Base-by-base conservation (phyloP, 2,797 vertebrate species). In the Microchirus variegatus region DNA sequence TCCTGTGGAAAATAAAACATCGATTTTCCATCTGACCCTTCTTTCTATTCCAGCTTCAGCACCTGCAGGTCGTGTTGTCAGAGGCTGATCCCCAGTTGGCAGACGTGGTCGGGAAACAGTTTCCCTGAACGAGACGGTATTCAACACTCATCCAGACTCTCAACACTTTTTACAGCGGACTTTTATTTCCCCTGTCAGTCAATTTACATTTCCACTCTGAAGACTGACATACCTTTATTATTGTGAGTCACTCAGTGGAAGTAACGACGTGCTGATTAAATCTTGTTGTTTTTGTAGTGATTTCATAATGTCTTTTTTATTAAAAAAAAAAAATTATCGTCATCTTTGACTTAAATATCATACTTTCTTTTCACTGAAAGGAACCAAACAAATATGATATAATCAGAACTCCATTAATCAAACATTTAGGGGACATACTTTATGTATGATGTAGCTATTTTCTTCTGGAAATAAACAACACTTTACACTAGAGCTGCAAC, bases 81-180 rank as follows among this genome's bases (percentile, higher is more conserved):
- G 93, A 96, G 66, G 85, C 93, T 77, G 93, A 97, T 85, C 92
- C 93, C 55, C 82, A 85, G 2, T 81, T 97, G 83, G 95, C 95
- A 81, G 92, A 91, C 52, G 72, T 82, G 55, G 78, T 98, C 74
- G 91, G 90, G 62, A 92, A 92, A 73, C 75, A 13, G 79, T 80
- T 89, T 22, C 87, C 88, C 88, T 63, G 70, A 72, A 43, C 90
- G 79, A 90, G 75, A 38, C 5, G 12, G 35, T 51, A 63, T 66
- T 68, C 55, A 63, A 63, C 61, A 54, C 63, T 76, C 75, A 70
- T 61, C 64, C 67, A 71, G 48, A 61, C 64, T 65, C 47, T 60
- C 47, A 50, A 15, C 52, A 6, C 58, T 59, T 75, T 79, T 82
- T 71, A 74, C 83, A 79, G 74, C 35, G 8, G 44, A 50, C 26